Conservation (phyloP, 2,888 invertebrate genomes). For the Chrysolina haemoptera region DNA sequence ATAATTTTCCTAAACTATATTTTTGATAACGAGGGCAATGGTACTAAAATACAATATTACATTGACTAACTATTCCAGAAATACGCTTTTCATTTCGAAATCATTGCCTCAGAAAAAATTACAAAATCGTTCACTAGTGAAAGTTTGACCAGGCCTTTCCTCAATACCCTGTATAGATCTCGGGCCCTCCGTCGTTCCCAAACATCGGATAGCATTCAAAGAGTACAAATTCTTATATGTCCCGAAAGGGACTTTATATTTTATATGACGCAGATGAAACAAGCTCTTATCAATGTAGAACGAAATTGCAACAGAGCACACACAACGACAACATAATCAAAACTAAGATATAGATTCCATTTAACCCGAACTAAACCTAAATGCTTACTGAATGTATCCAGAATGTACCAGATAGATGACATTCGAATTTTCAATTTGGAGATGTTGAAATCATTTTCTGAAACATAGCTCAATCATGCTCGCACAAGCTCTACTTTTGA, state of each 20-base stretch:
- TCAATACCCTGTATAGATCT: constrained; percentile 55
- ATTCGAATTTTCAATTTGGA: no score
- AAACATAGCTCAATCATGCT: no score
- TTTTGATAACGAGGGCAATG: constrained; percentile 15
- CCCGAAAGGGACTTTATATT: constrained; percentile 58
- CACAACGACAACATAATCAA: constrained; percentile 43
- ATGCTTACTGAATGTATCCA: background rate
- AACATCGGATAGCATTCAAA: constrained; percentile 71
- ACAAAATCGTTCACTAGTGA: background rate
- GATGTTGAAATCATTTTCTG: no score
- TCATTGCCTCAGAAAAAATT: constrained; percentile 5
- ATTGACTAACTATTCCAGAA: background rate
- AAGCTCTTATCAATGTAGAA: constrained; percentile 41
- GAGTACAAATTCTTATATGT: constrained; percentile 82
- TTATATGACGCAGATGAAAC: constrained; percentile 61
- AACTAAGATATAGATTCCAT: constrained; percentile 26
- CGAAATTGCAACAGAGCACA: constrained; percentile 22
- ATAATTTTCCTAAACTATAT: constrained; percentile 1
- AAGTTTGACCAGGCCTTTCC: constrained; percentile 25
- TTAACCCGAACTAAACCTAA: background rate
- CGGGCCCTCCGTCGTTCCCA: constrained; percentile 58
- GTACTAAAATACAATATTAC: background rate
- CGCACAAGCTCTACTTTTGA: no score
- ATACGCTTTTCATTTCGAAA: background rate
- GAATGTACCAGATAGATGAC: background rate